phyloP scores from a whole-genome alignment of 2,888 invertebrate species.

The Cheilosia grossa region DNA sequence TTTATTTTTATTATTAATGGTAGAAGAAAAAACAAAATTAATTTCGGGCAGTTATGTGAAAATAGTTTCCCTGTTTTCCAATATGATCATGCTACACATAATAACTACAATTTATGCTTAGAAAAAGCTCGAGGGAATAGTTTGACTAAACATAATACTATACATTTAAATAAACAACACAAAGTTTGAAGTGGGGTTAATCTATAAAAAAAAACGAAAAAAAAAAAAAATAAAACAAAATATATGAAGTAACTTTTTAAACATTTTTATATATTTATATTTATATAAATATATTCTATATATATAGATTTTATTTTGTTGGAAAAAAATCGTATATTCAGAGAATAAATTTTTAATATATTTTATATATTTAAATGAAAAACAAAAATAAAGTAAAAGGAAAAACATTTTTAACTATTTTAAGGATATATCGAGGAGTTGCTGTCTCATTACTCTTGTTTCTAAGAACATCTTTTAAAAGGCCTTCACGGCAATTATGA shows the following conservation, averaged over 20 bases:
- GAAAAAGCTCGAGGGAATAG: constrained; percentile 51
- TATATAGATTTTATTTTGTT: constrained; percentile 75
- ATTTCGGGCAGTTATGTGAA: constrained; percentile 46
- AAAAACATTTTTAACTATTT: constrained; percentile 68
- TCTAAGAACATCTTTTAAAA: constrained; percentile 48
- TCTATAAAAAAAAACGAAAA: constrained; percentile 26
- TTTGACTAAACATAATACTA: constrained; percentile 42
- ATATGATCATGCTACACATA: background rate
- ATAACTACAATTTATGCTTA: constrained; percentile 19
- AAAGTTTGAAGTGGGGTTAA: constrained; percentile 65
- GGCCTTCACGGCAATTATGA: constrained; percentile 65
- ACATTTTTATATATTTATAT: constrained; percentile 75
- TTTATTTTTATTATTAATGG: constrained; percentile 25
- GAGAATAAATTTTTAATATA: constrained; percentile 73
- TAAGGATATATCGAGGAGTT: constrained; percentile 71
- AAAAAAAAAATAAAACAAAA: constrained; percentile 39
- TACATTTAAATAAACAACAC: constrained; percentile 18
- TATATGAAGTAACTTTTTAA: constrained; percentile 65
- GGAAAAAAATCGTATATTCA: constrained; percentile 70
- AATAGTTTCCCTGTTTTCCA: constrained; percentile 22
- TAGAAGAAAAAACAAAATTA: constrained; percentile 31
- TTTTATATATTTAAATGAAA: constrained; percentile 71
- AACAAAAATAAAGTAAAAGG: constrained; percentile 51
- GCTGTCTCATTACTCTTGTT: constrained; percentile 68
- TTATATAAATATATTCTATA: constrained; percentile 75